Percentiles rank a stretch among this genome's conserved stretches.
Conservation (phyloP, 2,888 invertebrate species). For the Cheilosia pagana region DNA sequence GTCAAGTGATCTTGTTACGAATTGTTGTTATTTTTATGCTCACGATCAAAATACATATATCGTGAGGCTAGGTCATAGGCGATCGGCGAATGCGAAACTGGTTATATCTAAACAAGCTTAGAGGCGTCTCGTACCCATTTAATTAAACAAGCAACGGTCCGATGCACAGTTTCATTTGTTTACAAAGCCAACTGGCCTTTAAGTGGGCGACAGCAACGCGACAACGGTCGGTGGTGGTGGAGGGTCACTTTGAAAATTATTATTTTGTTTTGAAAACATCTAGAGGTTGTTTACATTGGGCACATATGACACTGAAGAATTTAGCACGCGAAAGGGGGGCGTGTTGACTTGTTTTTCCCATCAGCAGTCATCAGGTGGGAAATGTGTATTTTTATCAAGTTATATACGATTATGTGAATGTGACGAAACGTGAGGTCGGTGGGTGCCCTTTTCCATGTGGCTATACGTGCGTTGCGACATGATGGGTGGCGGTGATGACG, state of each 20-base stretch:
- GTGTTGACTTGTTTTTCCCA: conserved; percentile 37
- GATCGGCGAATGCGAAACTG: conserved; percentile 25
- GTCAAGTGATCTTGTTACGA: conserved; percentile 46
- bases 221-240: background rate
- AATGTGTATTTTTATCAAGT: too few relatives aligned
- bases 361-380: background rate
- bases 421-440: too few relatives aligned
- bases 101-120: conserved; percentile 23
- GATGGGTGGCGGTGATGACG: too few relatives aligned
- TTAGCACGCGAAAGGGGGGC: conserved; percentile 35
- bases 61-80: conserved; percentile 40
- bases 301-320: conserved; percentile 29
- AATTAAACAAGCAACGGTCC: conserved; percentile 44
- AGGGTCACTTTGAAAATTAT: conserved; percentile 34
- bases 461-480: too few relatives aligned
- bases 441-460: too few relatives aligned
- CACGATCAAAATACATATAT: conserved; percentile 14
- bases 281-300: conserved; percentile 62
- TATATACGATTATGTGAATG: too few relatives aligned
- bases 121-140: conserved; percentile 30
- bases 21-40: conserved; percentile 35
- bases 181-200: conserved; percentile 40
- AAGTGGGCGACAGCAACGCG: conserved; percentile 12
- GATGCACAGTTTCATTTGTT: conserved; percentile 54
- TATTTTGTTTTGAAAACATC: conserved; percentile 17